Evolutionary conservation across 1,140 invertebrate species (phyloP), one percentile per base, ranked within the genome.

Genomic region (Acromyrmex echinatior): DNA sequence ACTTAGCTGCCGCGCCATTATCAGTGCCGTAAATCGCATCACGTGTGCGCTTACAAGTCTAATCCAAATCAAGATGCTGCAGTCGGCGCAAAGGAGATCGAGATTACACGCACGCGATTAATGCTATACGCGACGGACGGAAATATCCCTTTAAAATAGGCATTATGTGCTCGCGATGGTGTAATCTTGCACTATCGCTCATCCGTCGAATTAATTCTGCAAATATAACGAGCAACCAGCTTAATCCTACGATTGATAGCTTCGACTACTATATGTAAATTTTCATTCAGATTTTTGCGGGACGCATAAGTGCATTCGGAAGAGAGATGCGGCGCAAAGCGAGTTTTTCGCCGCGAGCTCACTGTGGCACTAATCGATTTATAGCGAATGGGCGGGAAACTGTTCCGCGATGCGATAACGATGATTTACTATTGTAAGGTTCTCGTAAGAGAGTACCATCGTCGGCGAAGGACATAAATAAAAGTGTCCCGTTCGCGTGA

Each of bases 401-500:
- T 73, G 28, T 86, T 90, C 49, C 49, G 31, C 53, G 1, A 74
- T 18, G 31, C 66, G 88, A 89, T 90, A 89, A 89, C 86, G 82
- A 90, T 89, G 80, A 89, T 87, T 90, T 84, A 73, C 71, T 25
- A 28, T 28, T 25, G 88, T 71, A 85, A 85, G 76, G 51, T 77
- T 31, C 25, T 73, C 68, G 73, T 63, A 87, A 63, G 73, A 85
- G 68, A 77, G 65, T 77, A 56, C 66, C 63, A 58, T 18, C 56
- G 68, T 62, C 53, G 78, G 28, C 70, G 16, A 39, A 28, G n/a
- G 49, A 58, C 31, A 49, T 71, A 77, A 77, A 85, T 81, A 89
- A 89, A 73, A 89, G 66, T 71, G 31, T 21, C 53, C 45, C 60
- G 65, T n/a, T 45, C 35, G 25, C 35, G 65, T 76, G 88, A 78